Evolutionary conservation across 2,113 vertebrate genomes (phyloP).

Genomic region (Bujurquina vittata): DNA sequence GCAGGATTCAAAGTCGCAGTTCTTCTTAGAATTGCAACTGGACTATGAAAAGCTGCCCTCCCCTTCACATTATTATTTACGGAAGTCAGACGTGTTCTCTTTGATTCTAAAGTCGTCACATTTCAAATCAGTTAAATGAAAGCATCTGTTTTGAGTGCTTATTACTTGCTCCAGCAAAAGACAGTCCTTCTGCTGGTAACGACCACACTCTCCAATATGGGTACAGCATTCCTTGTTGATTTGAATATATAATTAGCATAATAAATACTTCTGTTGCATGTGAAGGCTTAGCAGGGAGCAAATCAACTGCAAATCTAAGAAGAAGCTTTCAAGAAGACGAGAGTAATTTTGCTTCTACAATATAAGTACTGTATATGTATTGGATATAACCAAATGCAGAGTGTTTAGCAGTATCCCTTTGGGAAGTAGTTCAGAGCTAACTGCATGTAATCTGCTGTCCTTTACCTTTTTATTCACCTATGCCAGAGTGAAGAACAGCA

Average conservation of each 20-base stretch:
- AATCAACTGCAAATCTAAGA: slow-evolving; percentile 60
- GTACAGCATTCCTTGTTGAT: slow-evolving; percentile 66
- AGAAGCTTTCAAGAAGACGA: slow-evolving; percentile 56
- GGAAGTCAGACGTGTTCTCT: slow-evolving; percentile 56
- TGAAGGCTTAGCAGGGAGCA: slow-evolving; percentile 62
- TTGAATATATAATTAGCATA: slow-evolving; percentile 80
- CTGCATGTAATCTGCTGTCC: slow-evolving; percentile 54
- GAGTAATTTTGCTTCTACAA: slow-evolving; percentile 62
- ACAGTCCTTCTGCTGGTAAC: slow-evolving; percentile 65
- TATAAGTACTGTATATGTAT: slow-evolving; percentile 46
- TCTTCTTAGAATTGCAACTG: background rate
- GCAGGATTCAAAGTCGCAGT: slow-evolving; percentile 4
- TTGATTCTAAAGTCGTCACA: slow-evolving; percentile 58
- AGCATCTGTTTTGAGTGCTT: slow-evolving; percentile 76
- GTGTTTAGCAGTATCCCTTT: slow-evolving; percentile 23
- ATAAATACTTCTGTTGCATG: slow-evolving; percentile 74
- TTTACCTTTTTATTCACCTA: slow-evolving; percentile 34
- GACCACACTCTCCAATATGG: slow-evolving; percentile 64
- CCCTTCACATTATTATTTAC: slow-evolving; percentile 50
- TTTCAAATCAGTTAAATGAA: slow-evolving; percentile 76
- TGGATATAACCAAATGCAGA: slow-evolving; percentile 33
- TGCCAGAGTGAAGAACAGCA: slow-evolving; percentile 50
- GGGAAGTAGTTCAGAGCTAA: slow-evolving; percentile 29
- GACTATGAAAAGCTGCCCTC: slow-evolving; percentile 29
- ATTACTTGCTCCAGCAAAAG: slow-evolving; percentile 69